A percentile compares a stretch with the other conserved stretches of the same genome.
phyloP scores from a whole-genome alignment of 2,888 invertebrate species.

The Camponotus fellah region DNA sequence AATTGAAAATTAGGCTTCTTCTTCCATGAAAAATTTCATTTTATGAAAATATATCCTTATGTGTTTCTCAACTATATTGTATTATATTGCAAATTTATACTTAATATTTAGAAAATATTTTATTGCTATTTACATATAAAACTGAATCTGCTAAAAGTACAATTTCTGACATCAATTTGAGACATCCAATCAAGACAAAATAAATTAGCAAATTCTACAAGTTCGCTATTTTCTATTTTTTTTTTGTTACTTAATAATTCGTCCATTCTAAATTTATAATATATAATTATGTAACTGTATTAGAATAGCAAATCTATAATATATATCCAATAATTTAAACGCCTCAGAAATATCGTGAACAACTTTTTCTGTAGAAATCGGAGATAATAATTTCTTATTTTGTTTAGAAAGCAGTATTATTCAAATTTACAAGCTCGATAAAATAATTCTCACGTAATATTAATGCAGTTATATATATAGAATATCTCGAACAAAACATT shows the following conservation, averaged over 20 bases:
- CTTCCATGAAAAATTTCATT: background rate
- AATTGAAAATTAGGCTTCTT: conserved; percentile 12
- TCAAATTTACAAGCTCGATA: conserved; percentile 10
- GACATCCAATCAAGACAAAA: conserved; percentile 1
- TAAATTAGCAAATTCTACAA: conserved; percentile 5
- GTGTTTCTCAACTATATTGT: background rate
- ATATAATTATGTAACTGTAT: background rate
- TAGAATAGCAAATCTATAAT: background rate
- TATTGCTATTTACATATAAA: conserved; percentile 8
- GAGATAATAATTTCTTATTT: conserved; percentile 1
- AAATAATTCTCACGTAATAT: conserved; percentile 1
- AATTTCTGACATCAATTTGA: background rate
- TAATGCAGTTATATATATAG: background rate
- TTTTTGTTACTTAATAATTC: conserved; percentile 7
- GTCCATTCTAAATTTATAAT: background rate
- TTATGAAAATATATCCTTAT: background rate
- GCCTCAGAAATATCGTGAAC: background rate
- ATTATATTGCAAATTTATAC: conserved; percentile 10
- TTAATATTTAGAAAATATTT: conserved; percentile 7
- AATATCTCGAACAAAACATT: conserved; percentile 28
- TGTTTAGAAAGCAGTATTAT: conserved; percentile 4
- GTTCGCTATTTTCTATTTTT: background rate
- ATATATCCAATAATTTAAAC: background rate
- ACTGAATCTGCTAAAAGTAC: background rate
- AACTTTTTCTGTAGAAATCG: background rate